Percentiles rank a stretch among this genome's conserved stretches.
These are phyloP conservation scores for Anthophora plumipes DNA, from an alignment of 2,888 invertebrate species.

Conservation along the genomic window DNA sequence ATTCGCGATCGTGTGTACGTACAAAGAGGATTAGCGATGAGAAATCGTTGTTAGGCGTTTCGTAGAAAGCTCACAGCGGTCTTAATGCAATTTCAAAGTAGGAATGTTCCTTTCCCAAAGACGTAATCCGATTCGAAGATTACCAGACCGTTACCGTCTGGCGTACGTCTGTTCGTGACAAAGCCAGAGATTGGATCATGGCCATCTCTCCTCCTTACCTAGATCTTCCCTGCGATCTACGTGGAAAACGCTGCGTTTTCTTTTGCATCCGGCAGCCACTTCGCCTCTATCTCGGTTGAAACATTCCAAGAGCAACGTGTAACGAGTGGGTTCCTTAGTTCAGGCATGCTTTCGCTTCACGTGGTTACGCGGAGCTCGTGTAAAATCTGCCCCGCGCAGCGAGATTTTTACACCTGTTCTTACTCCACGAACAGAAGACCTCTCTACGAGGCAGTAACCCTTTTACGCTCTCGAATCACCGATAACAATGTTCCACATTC, in stretches of 20 bases:
- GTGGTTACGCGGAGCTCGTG: slow-evolving; percentile 9
- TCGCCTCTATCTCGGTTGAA: background rate
- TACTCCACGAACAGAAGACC: background rate
- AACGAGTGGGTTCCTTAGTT: background rate
- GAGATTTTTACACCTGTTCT: slow-evolving; percentile 33
- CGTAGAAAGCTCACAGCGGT: background rate
- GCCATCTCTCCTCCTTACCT: slow-evolving; percentile 6
- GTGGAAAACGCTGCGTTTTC: background rate
- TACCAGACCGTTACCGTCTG: slow-evolving; percentile 23
- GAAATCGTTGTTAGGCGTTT: too few relatives aligned
- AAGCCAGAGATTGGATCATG: slow-evolving; percentile 38
- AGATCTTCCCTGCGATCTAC: slow-evolving; percentile 27
- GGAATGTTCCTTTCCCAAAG: background rate
- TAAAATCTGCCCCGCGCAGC: slow-evolving; percentile 6
- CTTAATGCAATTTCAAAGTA: background rate
- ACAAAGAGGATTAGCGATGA: too few relatives aligned
- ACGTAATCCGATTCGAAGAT: slow-evolving; percentile 11
- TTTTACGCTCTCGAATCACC: slow-evolving; percentile 40
- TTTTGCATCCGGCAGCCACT: background rate
- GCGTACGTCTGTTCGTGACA: slow-evolving; percentile 21
- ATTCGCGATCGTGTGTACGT: too few relatives aligned
- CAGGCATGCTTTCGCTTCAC: background rate
- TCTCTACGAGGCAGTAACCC: slow-evolving; percentile 38
- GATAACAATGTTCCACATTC: slow-evolving; percentile 20
- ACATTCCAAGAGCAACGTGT: background rate